Conservation (phyloP, 2,797 vertebrate species). For the Neosilurus hyrtlii region DNA sequence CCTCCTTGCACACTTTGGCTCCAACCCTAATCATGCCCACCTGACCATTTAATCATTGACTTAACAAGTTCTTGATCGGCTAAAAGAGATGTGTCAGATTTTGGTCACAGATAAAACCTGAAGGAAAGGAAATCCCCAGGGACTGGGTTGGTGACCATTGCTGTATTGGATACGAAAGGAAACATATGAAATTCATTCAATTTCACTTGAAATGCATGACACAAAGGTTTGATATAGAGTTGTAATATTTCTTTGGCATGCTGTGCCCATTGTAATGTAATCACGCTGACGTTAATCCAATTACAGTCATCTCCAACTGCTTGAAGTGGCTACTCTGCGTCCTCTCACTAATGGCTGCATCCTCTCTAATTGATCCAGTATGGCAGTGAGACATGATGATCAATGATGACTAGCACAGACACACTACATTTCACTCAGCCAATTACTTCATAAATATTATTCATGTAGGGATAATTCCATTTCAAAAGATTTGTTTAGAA, state of each 20-base stretch:
- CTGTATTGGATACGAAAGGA: background rate
- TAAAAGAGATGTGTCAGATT: no score
- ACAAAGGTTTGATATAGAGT: slow-evolving; percentile 35
- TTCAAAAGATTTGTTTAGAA: slow-evolving; percentile 27
- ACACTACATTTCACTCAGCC: slow-evolving; percentile 26
- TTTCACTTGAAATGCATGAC: background rate
- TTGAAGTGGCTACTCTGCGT: slow-evolving; percentile 40
- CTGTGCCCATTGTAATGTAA: slow-evolving; percentile 44
- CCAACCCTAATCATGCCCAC: no score
- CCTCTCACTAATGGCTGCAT: slow-evolving; percentile 45
- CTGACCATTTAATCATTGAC: no score
- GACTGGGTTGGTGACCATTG: no score
- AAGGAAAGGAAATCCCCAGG: no score
- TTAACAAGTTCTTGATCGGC: no score
- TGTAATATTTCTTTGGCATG: slow-evolving; percentile 28
- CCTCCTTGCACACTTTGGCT: no score
- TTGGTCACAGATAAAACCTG: no score
- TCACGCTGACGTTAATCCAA: slow-evolving; percentile 40
- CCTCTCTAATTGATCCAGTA: slow-evolving; percentile 49
- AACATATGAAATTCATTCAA: background rate
- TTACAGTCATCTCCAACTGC: slow-evolving; percentile 42
- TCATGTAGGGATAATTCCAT: slow-evolving; percentile 46
- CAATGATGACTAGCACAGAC: slow-evolving; percentile 27
- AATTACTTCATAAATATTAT: slow-evolving; percentile 47
- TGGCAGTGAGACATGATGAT: slow-evolving; percentile 36